Evolutionary conservation across 2,113 vertebrate genomes (phyloP), one percentile per base, ranked within the genome.

Genomic region (Dermatemys mawii): DNA sequence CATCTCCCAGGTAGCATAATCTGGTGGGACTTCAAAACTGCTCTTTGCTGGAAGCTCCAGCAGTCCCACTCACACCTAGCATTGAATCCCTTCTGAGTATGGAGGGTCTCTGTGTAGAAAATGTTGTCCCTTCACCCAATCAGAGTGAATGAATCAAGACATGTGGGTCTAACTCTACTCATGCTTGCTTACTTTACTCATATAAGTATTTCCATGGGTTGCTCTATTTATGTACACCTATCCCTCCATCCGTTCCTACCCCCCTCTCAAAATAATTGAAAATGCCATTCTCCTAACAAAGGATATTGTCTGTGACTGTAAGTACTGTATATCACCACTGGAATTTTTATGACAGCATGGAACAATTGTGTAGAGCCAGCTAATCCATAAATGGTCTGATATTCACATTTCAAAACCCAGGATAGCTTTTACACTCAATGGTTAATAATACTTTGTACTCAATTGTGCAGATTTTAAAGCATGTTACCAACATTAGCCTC

Each of bases 391-490:
- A 48, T 81, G 67, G 53, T 75, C 86, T 78, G 75, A 83, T 81
- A 92, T n/a, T 95, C 81, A 81, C 80, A 88, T 93, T 92, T 93
- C 78, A 93, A 90, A 96, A 89, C 41, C 60, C 27, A n/a, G n/a
- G 84, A 8, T 79, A 85, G 38, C 44, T 96, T 94, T 96, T 91
- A 83, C 27, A 53, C 11, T 50, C 60, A 93, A 81, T 51, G 46
- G 19, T 91, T 95, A 93, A 91, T 96, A 44, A 22, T 89, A 11
- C 60, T 91, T 76, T 87, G 55, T 51, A 38, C 2, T 91, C 95
- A 49, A 6, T 19, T 80, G 26, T 90, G 55, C 78, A 60, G 83
- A 89, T 96, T 96, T 96, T 87, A 55, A 92, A 91, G 80, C 0
- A 0, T 21, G 85, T 80, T 80, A 78, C 49, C 44, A 95, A 81